Percentiles rank a stretch among this genome's conserved stretches.
phyloP scores from a whole-genome alignment of 2,797 vertebrate species.

The Arnoldichthys spilopterus region DNA sequence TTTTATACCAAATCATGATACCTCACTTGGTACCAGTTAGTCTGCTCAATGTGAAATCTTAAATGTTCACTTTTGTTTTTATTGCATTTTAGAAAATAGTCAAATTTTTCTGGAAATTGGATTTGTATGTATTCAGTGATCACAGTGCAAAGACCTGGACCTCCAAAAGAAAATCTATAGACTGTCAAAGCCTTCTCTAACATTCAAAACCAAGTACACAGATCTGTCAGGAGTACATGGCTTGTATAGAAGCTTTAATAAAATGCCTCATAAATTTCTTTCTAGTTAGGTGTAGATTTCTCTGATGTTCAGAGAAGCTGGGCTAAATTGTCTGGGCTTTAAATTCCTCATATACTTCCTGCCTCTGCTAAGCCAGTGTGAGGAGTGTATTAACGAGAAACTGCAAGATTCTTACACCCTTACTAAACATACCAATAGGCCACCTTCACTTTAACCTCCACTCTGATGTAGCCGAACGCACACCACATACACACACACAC shows the following conservation, averaged over 20 bases:
- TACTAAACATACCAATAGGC: constrained; percentile 67
- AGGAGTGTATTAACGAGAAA: constrained; percentile 63
- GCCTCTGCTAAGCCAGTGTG: constrained; percentile 66
- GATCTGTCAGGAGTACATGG: too few relatives aligned
- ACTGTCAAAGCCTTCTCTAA: too few relatives aligned
- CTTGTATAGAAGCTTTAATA: too few relatives aligned
- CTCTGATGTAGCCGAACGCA: constrained; percentile 40
- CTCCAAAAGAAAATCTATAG: too few relatives aligned
- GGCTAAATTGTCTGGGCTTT: constrained; percentile 56
- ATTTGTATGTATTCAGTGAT: too few relatives aligned
- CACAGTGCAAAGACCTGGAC: too few relatives aligned
- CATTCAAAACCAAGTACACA: neutral
- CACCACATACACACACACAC: constrained; percentile 24
- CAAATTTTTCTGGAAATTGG: too few relatives aligned
- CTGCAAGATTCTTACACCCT: constrained; percentile 72
- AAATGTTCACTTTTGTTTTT: too few relatives aligned
- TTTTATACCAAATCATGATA: too few relatives aligned
- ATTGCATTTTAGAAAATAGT: too few relatives aligned
- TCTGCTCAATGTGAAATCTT: too few relatives aligned
- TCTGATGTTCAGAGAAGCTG: constrained; percentile 1
- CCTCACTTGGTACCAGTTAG: too few relatives aligned
- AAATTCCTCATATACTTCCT: constrained; percentile 73
- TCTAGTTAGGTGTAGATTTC: neutral
- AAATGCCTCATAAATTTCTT: neutral
- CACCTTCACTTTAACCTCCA: constrained; percentile 62